phyloP scores from a whole-genome alignment of 2,113 vertebrate genomes.

The Ctenomys sociabilis region DNA sequence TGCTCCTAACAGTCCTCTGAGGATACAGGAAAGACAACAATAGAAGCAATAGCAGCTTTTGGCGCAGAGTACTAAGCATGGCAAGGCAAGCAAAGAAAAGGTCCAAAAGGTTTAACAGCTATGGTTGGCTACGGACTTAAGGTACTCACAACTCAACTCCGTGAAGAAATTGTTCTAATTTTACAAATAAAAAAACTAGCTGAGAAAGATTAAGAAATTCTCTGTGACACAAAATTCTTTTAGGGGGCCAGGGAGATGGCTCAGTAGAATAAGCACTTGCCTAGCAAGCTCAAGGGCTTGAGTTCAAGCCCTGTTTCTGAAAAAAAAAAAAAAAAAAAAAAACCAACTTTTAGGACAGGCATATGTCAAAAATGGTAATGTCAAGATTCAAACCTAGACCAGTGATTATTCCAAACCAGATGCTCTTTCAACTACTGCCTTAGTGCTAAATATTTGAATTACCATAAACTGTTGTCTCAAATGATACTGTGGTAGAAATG shows the following conservation, averaged over 20 bases:
- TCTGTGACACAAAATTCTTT: slow-evolving; percentile 44
- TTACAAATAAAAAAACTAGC: slow-evolving; percentile 50
- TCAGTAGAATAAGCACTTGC: no score
- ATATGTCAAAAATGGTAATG: not conserved
- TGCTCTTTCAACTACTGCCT: slow-evolving; percentile 16
- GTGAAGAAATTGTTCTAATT: slow-evolving; percentile 27
- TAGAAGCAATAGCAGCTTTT: slow-evolving; percentile 30
- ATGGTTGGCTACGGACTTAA: not conserved
- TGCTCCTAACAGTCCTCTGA: slow-evolving; percentile 8
- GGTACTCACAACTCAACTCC: not conserved
- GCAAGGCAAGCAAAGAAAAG: slow-evolving; percentile 33
- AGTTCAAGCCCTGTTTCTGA: no score
- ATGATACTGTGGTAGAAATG: not conserved
- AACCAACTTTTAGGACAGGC: not conserved
- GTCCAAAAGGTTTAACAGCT: slow-evolving; percentile 29
- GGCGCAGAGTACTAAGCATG: not conserved
- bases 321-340: no score
- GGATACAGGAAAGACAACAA: not conserved
- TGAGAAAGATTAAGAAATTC: slow-evolving; percentile 51
- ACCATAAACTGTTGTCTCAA: slow-evolving; percentile 44
- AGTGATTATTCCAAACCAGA: slow-evolving; percentile 34
- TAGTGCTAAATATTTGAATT: not conserved
- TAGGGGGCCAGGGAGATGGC: no score
- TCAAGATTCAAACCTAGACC: not conserved
- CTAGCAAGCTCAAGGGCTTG: no score